Conservation (phyloP, 2,113 vertebrate genomes). For the Acinonyx jubatus region DNA sequence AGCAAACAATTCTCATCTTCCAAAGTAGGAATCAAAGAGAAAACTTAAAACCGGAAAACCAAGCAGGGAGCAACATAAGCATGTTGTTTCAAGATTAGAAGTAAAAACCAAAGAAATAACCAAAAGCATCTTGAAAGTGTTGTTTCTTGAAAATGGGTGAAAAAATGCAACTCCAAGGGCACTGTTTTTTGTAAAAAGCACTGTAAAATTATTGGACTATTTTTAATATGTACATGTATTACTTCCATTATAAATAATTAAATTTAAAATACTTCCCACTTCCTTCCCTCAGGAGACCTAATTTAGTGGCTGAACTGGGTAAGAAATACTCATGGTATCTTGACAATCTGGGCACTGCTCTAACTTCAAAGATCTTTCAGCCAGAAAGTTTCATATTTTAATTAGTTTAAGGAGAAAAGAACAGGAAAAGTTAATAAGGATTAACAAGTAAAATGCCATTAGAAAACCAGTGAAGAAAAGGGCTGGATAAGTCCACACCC, state of each 20-base stretch:
- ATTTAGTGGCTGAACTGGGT: background rate
- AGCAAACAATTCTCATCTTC: background rate
- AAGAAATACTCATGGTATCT: background rate
- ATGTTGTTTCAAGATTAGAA: background rate
- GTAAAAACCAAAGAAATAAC: background rate
- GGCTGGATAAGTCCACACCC: background rate
- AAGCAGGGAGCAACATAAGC: background rate
- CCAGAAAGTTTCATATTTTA: background rate
- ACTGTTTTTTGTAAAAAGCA: background rate
- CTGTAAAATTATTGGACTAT: background rate
- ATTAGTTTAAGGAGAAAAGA: background rate
- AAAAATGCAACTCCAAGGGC: background rate
- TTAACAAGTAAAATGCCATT: background rate
- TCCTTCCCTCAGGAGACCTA: background rate
- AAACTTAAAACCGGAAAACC: background rate
- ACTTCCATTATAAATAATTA: background rate
- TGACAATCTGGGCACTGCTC: background rate
- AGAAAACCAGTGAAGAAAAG: constrained; percentile 14
- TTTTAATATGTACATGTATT: background rate
- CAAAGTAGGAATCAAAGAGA: background rate
- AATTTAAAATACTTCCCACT: constrained; percentile 11
- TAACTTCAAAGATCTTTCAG: background rate
- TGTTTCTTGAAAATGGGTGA: background rate
- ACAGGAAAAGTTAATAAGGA: background rate
- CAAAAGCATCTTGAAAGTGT: background rate